These are phyloP conservation scores for Sebastes melanostomus DNA, from an alignment of 2,797 vertebrate genomes.

Conservation along the genomic window DNA sequence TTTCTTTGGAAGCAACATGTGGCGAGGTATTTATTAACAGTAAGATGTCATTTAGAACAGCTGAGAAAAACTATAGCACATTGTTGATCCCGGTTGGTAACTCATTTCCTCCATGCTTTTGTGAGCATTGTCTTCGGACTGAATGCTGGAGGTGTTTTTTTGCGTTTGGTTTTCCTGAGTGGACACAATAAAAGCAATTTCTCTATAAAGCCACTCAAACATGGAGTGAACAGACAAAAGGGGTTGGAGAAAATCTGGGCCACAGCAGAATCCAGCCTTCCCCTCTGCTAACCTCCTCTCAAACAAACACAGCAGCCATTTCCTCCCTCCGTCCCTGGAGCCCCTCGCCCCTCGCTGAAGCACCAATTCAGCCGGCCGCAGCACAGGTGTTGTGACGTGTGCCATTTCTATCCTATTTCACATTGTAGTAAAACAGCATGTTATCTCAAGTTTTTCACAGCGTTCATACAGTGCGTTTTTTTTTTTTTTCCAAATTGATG, in stretches of 20 bases:
- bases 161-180: constrained; percentile 72
- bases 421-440: constrained; percentile 30
- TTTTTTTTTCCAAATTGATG: not conserved
- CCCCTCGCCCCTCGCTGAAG: constrained; percentile 60
- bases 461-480: not conserved
- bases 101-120: constrained; percentile 75
- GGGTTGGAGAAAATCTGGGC: constrained; percentile 77
- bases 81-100: constrained; percentile 62
- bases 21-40: constrained; percentile 57
- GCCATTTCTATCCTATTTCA: constrained; percentile 53
- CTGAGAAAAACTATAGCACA: constrained; percentile 37
- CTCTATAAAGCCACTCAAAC: constrained; percentile 76
- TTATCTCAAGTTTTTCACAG: constrained; percentile 16
- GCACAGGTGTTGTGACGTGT: constrained; percentile 70
- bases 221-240: constrained; percentile 77
- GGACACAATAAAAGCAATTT: constrained; percentile 82
- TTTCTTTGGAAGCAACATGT: constrained; percentile 61
- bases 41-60: constrained; percentile 64
- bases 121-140: constrained; percentile 70
- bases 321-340: constrained; percentile 70
- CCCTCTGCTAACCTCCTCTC: constrained; percentile 75
- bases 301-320: constrained; percentile 77
- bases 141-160: constrained; percentile 69
- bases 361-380: constrained; percentile 59
- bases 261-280: constrained; percentile 74